phyloP scores from a whole-genome alignment of 2,797 vertebrate species.

The Rhabdophis nuchalis region DNA sequence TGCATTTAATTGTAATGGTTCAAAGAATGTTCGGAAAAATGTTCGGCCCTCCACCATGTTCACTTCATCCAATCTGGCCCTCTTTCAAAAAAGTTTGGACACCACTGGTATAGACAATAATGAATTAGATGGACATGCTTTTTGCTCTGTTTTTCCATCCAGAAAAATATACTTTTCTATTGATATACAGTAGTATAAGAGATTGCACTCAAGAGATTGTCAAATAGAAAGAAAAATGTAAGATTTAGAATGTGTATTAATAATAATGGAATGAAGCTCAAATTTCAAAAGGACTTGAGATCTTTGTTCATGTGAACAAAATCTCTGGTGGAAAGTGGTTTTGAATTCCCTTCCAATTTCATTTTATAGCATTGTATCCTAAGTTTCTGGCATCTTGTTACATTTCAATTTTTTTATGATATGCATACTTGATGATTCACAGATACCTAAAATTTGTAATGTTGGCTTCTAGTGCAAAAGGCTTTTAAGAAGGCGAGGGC shows the following conservation, averaged over 20 bases:
- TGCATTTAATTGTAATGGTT: too few relatives aligned
- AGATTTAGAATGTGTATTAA: not conserved
- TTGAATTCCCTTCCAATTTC: not conserved
- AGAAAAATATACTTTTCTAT: not conserved
- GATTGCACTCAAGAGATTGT: not conserved
- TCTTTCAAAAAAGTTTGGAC: too few relatives aligned
- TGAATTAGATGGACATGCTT: not conserved
- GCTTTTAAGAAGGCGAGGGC: not conserved
- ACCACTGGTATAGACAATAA: too few relatives aligned
- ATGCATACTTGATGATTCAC: not conserved
- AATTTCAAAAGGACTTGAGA: not conserved
- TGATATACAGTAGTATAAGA: not conserved
- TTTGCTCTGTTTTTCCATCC: not conserved
- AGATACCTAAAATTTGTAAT: not conserved
- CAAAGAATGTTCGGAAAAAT: too few relatives aligned
- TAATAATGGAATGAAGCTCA: not conserved
- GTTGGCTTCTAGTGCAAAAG: not conserved
- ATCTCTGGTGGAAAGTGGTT: not conserved
- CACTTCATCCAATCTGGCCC: too few relatives aligned
- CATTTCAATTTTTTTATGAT: not conserved
- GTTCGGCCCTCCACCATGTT: too few relatives aligned
- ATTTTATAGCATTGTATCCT: not conserved
- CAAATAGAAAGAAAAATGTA: not conserved
- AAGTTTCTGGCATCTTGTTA: not conserved
- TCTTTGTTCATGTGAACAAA: not conserved